Percentiles rank a stretch among this genome's conserved stretches.
Conservation (phyloP, 2,888 invertebrate genomes). For the Dryadula phaetusa region DNA sequence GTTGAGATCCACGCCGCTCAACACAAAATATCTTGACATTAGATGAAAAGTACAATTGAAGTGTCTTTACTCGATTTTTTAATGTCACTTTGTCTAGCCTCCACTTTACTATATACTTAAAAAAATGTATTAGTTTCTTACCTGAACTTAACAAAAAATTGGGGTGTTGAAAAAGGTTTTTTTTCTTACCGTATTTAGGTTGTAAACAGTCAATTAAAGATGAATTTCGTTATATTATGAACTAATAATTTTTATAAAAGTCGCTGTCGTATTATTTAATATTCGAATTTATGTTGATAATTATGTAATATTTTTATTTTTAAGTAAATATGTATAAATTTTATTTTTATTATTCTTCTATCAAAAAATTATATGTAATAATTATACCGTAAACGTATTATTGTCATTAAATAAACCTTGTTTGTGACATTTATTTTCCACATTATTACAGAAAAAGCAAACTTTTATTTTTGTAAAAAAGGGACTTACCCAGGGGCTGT, state of each 20-base stretch:
- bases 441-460: background rate
- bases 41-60: too few species aligned
- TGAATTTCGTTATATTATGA: background rate
- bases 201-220: background rate
- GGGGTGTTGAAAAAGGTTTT: background rate
- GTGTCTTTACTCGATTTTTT: too few species aligned
- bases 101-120: too few species aligned
- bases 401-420: background rate
- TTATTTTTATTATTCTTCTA: background rate
- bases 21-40: too few species aligned
- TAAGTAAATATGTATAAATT: background rate
- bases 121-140: background rate
- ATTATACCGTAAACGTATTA: background rate
- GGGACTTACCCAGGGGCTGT: conserved; percentile 16
- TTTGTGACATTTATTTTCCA: background rate
- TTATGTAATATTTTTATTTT: background rate
- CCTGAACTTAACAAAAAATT: background rate
- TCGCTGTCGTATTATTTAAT: too few species aligned
- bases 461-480: conserved; percentile 10
- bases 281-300: too few species aligned
- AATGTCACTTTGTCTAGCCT: too few species aligned
- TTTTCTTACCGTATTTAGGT: background rate
- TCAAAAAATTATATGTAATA: background rate
- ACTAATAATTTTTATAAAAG: too few species aligned
- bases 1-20: too few species aligned